Conservation (phyloP, 1,140 invertebrate genomes). For the Teleopsis dalmanni region DNA sequence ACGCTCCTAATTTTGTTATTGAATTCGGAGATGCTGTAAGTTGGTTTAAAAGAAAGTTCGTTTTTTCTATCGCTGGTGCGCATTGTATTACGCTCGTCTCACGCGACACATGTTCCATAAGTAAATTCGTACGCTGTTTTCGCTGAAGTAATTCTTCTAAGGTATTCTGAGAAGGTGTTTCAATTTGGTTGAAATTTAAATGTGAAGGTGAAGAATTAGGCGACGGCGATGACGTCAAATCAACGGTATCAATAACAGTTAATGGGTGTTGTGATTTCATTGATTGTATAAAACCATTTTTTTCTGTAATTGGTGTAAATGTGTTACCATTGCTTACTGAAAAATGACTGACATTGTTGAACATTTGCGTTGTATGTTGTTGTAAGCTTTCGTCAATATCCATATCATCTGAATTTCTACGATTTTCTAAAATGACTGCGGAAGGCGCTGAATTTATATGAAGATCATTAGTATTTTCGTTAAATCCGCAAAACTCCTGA, state of each 20-base stretch:
- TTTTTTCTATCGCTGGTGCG: neutral
- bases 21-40: neutral
- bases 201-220: constrained; percentile 33
- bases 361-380: constrained; percentile 37
- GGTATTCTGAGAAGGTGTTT: neutral
- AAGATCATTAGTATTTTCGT: constrained; percentile 13
- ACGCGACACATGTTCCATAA: constrained; percentile 13
- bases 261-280: constrained; percentile 7
- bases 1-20: neutral
- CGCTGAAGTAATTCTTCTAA: constrained; percentile 4
- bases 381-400: constrained; percentile 38
- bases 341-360: constrained; percentile 27
- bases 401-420: constrained; percentile 39
- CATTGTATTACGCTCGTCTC: constrained; percentile 12
- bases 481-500: constrained; percentile 30
- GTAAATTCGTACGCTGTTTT: constrained; percentile 1
- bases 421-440: constrained; percentile 5
- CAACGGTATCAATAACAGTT: constrained; percentile 33
- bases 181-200: constrained; percentile 22
- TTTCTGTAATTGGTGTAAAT: neutral
- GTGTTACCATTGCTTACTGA: constrained; percentile 1
- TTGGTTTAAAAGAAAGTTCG: neutral
- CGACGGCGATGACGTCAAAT: constrained; percentile 36
- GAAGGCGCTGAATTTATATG: neutral
- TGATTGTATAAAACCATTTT: neutral